Evolutionary conservation across 92 coral and sea anemone species (phyloP).

Genomic region (Muricea muricata): DNA sequence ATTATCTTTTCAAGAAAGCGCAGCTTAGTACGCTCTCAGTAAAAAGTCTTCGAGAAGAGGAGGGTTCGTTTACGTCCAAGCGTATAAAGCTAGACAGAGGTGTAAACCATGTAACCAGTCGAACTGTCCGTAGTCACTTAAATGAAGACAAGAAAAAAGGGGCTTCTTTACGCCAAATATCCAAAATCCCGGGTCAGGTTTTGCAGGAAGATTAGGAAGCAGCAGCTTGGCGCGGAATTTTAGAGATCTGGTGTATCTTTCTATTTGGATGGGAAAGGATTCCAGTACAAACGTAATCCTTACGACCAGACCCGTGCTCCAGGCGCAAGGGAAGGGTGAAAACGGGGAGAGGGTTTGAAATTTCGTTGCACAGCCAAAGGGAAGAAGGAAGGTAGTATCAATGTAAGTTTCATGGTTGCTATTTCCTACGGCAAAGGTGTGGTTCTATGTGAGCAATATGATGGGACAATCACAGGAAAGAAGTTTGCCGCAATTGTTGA

Average conservation of each 20-base stretch:
- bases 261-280: constrained; percentile 10
- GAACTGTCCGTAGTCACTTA: not conserved
- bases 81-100: not conserved
- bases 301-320: not conserved
- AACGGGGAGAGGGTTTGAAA: no score
- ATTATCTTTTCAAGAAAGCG: not conserved
- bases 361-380: no score
- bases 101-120: not conserved
- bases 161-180: constrained; percentile 13
- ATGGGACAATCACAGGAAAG: constrained; percentile 41
- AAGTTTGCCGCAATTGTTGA: not conserved
- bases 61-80: not conserved
- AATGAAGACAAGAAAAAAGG: not conserved
- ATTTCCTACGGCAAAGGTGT: constrained; percentile 60
- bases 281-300: not conserved
- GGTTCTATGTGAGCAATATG: constrained; percentile 41
- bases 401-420: no score
- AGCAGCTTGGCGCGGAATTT: not conserved
- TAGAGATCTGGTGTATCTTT: constrained; percentile 9
- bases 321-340: no score
- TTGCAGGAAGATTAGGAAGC: constrained; percentile 3
- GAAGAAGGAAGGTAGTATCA: constrained; percentile 39
- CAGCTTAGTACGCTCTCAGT: not conserved
- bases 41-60: not conserved
- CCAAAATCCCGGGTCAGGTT: not conserved